Evolutionary conservation across 2,797 vertebrate genomes (phyloP), one percentile per base, ranked within the genome.

Genomic region (Garrulus glandarius): DNA sequence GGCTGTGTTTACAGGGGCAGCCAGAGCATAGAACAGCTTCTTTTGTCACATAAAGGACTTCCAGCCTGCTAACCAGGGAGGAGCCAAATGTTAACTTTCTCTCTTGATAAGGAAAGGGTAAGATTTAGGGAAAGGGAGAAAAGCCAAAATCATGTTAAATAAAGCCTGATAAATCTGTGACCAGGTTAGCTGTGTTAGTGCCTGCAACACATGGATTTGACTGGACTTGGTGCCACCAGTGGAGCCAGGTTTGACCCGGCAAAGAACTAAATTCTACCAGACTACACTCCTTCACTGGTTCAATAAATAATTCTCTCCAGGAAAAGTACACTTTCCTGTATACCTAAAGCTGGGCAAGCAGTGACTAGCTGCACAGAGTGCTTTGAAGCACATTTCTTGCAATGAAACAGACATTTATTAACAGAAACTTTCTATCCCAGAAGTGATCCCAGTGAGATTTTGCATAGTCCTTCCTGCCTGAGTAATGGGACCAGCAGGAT

Each of bases 361-460:
- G 36, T 5, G 32, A 46, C 52, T 47, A 36, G 44, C 61, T 81
- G 70, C 59, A 36, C 0, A 0, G 2, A 24, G 50, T 32, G 30
- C 85, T 82, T 36, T 52, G 50, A 49, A 79, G 46, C 50, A 68
- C 37, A 4, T 29, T 81, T 41, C 63, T 36, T 56, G 49, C 37
- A n/a, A 11, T 21, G 19, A 43, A 78, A 64, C 12, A 50, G n/a
- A 1, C 14, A 26, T 20, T 61, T 39, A 34, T 61, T 43, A 68
- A 69, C 55, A 82, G 56, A 61, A 61, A 36, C 41, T 27, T 15
- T 3, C 23, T 70, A 11, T 15, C 44, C 47, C 41, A 61, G 24
- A 57, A 77, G 27, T 0, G 2, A 63, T 29, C 14, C 23, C 1
- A 1, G 3, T 13, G 41, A 30, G 23, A 8, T 44, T 81, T 29